Evolutionary conservation across 2,113 vertebrate genomes (phyloP), one percentile per base, ranked within the genome.

Genomic region (Cervus canadensis): DNA sequence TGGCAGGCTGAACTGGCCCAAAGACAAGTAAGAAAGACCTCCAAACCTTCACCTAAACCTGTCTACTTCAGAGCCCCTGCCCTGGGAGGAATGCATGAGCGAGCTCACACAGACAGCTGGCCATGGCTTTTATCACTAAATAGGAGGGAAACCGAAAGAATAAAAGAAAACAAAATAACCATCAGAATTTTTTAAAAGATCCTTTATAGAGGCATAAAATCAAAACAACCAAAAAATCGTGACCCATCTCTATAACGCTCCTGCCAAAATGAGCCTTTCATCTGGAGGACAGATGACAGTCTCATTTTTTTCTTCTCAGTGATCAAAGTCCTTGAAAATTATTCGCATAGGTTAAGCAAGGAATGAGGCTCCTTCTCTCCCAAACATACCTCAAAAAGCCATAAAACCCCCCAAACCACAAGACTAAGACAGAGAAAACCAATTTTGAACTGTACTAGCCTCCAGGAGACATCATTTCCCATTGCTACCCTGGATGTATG

Each of bases 291-390:
- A 97, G 81, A 95, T 96, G 95, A 93, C 57, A 78, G 94, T 56
- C 97, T 81, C 11, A 1, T 48, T 62, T 0, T 0, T 60, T 40
- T 67, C 71, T 95, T 95, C 62, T 64, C 45, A 93, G 82, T 79
- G 94, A 98, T 97, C 97, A 96, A 98, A 98, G 97, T 91, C 97
- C 52, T 64, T 97, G 54, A 95, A 97, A 82, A 96, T 98, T 97
- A 98, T 97, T 98, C 98, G 92, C 85, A 97, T 91, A 98, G 97
- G 92, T 97, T 97, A 98, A 59, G 97, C 26, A 5, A 97, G 84
- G 78, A 98, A 98, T 94, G 82, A 96, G 89, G 95, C 96, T 3
- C 28, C 56, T 82, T 97, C 94, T 97, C 98, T 98, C 97, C 95
- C 95, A 98, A 98, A 98, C 83, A 96, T 79, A 98, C 97, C 60